Evolutionary conservation across 2,113 vertebrate species (phyloP).

Genomic region (Cathartes aura): DNA sequence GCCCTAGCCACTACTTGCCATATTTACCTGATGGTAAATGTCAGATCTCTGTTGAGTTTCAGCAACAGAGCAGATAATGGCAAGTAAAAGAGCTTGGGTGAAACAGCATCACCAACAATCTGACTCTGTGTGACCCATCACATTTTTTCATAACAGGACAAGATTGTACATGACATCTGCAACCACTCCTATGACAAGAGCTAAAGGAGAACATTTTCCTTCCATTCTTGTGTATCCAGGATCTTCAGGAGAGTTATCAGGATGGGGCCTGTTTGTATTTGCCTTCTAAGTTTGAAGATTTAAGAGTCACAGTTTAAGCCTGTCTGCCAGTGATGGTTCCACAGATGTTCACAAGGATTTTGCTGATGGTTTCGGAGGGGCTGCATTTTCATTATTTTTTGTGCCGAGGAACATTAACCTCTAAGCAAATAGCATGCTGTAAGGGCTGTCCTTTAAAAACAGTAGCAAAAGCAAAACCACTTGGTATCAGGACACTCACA

Average conservation of each 20-base stretch:
- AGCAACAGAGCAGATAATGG: neutral
- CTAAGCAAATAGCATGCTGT: neutral
- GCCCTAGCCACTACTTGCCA: neutral
- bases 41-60: neutral
- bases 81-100: neutral
- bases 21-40: slow-evolving; percentile 40
- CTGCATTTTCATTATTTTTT: neutral
- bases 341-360: neutral
- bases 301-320: neutral
- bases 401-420: neutral
- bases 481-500: neutral
- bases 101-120: neutral
- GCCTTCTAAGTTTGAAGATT: neutral
- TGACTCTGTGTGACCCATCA: neutral
- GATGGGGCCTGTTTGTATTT: neutral
- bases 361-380: neutral
- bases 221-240: neutral
- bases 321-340: neutral
- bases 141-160: neutral
- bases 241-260: neutral
- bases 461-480: neutral
- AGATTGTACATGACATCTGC: neutral
- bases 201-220: neutral
- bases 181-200: neutral
- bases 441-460: neutral